Conservation (phyloP, 2,797 vertebrate species). For the Rhabdomys pumilio region DNA sequence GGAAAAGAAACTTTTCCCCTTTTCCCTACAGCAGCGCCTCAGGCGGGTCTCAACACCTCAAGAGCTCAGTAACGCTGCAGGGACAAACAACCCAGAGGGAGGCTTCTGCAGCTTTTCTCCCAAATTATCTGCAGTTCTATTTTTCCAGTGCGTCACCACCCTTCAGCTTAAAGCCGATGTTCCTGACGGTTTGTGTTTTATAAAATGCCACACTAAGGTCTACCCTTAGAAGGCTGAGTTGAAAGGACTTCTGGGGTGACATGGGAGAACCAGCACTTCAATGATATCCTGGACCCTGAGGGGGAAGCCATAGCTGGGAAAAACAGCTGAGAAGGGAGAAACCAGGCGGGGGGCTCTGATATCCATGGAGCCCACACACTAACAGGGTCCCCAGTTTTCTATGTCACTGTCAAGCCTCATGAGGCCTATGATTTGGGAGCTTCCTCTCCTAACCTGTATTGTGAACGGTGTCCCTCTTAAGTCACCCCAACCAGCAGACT, state of each 20-base stretch:
- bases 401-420: background rate
- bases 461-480: background rate
- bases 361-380: rapidly evolving
- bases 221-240: background rate
- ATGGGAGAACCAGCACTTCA: background rate
- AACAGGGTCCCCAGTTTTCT: background rate
- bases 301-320: background rate
- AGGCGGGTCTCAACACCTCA: background rate
- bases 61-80: rapidly evolving
- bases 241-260: background rate
- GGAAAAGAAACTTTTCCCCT: background rate
- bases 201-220: background rate
- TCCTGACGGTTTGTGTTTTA: background rate
- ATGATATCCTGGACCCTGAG: background rate
- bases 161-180: background rate
- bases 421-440: constrained; percentile 9
- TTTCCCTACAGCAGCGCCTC: background rate
- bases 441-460: background rate
- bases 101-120: background rate
- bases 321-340: background rate
- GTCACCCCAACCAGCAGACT: background rate
- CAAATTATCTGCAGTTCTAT: background rate
- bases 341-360: background rate
- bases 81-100: background rate
- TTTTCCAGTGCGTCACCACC: background rate